Evolutionary conservation across 2,113 vertebrate species (phyloP).

Genomic region (Ciconia boyciana): DNA sequence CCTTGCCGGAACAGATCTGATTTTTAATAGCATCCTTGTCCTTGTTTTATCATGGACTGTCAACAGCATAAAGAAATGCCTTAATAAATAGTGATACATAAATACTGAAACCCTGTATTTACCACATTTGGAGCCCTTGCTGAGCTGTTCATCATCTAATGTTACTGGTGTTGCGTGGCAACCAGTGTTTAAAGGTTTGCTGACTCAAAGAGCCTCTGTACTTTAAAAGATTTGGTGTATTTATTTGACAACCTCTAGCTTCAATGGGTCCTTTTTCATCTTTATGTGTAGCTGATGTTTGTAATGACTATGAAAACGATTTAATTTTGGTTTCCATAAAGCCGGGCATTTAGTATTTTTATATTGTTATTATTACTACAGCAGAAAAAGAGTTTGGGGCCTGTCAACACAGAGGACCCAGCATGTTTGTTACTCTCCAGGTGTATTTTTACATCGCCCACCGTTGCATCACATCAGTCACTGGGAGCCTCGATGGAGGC

Average conservation of each 20-base stretch:
- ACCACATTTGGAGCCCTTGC: neutral
- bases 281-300: neutral
- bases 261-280: neutral
- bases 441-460: neutral
- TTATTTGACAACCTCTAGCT: neutral
- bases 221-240: neutral
- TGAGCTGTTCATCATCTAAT: conserved; percentile 22
- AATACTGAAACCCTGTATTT: neutral
- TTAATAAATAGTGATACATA: conserved; percentile 23
- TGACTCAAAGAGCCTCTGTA: neutral
- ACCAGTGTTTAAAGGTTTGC: neutral
- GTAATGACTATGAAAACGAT: neutral
- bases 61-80: neutral
- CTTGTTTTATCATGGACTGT: neutral
- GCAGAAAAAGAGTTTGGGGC: neutral
- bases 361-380: neutral
- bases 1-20: neutral
- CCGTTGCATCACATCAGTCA: rapidly evolving
- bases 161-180: conserved; percentile 31
- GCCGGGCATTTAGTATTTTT: neutral
- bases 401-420: neutral
- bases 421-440: neutral
- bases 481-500: neutral
- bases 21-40: neutral
- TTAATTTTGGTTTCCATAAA: neutral